Percentiles rank a stretch among this genome's conserved stretches.
phyloP scores from a whole-genome alignment of 2,797 vertebrate species.

The Clarias fuscus region DNA sequence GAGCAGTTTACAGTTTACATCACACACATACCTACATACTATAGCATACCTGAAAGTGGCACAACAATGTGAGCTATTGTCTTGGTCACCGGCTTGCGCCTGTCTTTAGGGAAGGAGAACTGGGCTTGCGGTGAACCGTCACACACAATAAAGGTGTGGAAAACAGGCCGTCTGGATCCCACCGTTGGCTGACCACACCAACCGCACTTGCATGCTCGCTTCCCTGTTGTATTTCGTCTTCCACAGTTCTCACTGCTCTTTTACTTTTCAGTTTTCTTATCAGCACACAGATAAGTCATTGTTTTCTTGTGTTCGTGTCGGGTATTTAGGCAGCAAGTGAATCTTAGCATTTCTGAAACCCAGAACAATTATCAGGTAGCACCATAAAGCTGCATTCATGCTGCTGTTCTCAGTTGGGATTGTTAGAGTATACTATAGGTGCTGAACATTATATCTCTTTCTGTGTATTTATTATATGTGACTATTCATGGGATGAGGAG shows the following conservation, averaged over 20 bases:
- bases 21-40: slow-evolving; percentile 44
- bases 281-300: slow-evolving; percentile 40
- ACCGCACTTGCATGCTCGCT: slow-evolving; percentile 63
- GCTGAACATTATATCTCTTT: not conserved
- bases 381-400: not conserved
- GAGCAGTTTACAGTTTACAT: no score
- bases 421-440: no score
- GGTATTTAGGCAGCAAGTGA: not conserved
- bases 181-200: slow-evolving; percentile 58
- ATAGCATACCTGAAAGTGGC: slow-evolving; percentile 51
- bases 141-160: slow-evolving; percentile 68
- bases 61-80: slow-evolving; percentile 72
- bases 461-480: not conserved
- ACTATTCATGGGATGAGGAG: not conserved
- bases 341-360: slow-evolving; percentile 12
- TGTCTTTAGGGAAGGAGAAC: slow-evolving; percentile 62
- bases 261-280: slow-evolving; percentile 13
- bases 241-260: slow-evolving; percentile 7
- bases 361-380: not conserved
- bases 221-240: slow-evolving; percentile 44
- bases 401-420: no score
- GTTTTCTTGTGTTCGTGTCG: slow-evolving; percentile 19
- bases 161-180: slow-evolving; percentile 59
- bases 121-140: slow-evolving; percentile 61
- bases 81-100: slow-evolving; percentile 50